Conservation (phyloP, 2,797 vertebrate species). For the Enteromius treurensis region DNA sequence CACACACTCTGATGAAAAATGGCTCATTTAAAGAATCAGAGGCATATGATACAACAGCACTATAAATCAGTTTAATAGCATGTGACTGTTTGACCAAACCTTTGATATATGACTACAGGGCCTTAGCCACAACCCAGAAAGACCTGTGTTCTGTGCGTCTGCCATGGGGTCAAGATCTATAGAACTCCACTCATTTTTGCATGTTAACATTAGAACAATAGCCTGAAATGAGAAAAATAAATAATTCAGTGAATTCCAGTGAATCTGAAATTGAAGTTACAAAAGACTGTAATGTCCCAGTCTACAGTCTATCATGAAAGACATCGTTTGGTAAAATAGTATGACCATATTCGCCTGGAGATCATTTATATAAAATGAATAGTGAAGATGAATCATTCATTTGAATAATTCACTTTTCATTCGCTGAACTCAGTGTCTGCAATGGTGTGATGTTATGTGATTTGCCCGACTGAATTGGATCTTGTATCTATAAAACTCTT, state of each 20-base stretch:
- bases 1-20: slow-evolving; percentile 23
- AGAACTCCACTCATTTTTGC: not conserved
- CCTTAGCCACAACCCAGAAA: slow-evolving; percentile 26
- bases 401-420: slow-evolving; percentile 40
- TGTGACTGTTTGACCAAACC: slow-evolving; percentile 46
- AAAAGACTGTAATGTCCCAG: not conserved
- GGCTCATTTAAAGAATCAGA: slow-evolving; percentile 48
- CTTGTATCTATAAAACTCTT: slow-evolving; percentile 28
- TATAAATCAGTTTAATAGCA: slow-evolving; percentile 51
- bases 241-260: slow-evolving; percentile 22
- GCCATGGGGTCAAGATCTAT: not conserved
- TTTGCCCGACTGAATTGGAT: slow-evolving; percentile 31
- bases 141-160: not conserved
- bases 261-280: not conserved
- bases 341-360: slow-evolving; percentile 13
- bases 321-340: not conserved
- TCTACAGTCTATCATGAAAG: slow-evolving; percentile 3
- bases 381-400: slow-evolving; percentile 22
- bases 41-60: slow-evolving; percentile 25
- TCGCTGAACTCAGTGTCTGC: slow-evolving; percentile 11
- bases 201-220: slow-evolving; percentile 2
- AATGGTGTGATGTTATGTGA: slow-evolving; percentile 35
- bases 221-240: slow-evolving; percentile 21
- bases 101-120: slow-evolving; percentile 36
- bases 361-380: slow-evolving; percentile 10